Evolutionary conservation across 2,113 vertebrate species (phyloP).

Genomic region (Uropsilus gracilis): DNA sequence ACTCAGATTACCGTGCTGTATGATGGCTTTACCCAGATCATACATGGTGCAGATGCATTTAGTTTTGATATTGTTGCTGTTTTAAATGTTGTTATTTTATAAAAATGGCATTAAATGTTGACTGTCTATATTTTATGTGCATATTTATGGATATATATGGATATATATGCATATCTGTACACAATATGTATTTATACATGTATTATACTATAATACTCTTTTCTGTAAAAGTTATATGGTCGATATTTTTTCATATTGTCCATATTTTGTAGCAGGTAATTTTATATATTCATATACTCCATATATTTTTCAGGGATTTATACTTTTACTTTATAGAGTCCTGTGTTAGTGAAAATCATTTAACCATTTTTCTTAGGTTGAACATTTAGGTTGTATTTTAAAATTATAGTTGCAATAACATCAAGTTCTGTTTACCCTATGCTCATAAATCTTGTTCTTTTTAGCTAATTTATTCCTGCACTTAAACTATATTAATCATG

Average conservation of each 20-base stretch:
- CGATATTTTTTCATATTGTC: not conserved
- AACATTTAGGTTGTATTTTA: not conserved
- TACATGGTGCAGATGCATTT: not conserved
- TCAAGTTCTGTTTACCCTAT: not conserved
- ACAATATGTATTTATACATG: accelerated
- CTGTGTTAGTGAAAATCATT: not conserved
- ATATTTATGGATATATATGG: too few relatives aligned
- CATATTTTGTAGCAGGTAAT: not conserved
- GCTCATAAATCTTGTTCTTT: not conserved
- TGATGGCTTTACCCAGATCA: not conserved
- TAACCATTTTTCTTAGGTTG: not conserved
- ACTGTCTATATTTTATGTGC: not conserved
- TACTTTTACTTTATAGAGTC: not conserved
- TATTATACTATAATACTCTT: not conserved
- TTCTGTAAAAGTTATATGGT: not conserved
- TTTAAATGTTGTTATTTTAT: slow-evolving; percentile 35
- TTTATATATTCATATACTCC: not conserved
- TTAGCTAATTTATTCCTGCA: not conserved
- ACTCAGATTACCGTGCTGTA: not conserved
- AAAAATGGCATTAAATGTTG: not conserved
- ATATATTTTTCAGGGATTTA: not conserved
- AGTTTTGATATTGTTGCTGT: not conserved
- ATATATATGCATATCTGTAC: too few relatives aligned
- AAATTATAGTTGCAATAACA: not conserved
- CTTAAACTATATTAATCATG: not conserved